Percentiles rank a stretch among this genome's conserved stretches.
These are phyloP conservation scores for Belonocnema kinseyi DNA, from an alignment of 1,140 invertebrate genomes.

Conservation along the genomic window DNA sequence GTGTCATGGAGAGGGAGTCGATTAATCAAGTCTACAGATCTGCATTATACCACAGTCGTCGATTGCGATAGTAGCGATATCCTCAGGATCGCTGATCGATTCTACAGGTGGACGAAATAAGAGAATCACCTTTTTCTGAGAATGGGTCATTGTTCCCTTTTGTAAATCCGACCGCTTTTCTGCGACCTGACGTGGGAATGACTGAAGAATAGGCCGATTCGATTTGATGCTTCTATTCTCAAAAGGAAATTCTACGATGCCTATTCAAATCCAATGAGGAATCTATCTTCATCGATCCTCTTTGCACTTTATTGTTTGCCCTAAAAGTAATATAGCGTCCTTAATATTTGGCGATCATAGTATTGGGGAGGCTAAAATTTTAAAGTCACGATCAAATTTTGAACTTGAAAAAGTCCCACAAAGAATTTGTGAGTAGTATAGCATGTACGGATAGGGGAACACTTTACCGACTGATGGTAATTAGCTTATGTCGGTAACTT, in stretches of 20 bases:
- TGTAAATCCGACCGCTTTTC: constrained; percentile 2
- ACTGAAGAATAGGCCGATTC: constrained; percentile 9
- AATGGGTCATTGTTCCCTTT: constrained; percentile 15
- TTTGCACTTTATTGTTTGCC: too few relatives aligned
- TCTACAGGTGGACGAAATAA: constrained; percentile 24
- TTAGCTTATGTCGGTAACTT: too few relatives aligned
- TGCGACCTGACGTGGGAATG: constrained; percentile 19
- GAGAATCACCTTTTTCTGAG: background rate
- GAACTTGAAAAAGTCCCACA: too few relatives aligned
- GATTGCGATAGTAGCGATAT: constrained; percentile 27
- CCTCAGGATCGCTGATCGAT: constrained; percentile 5
- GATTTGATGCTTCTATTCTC: constrained; percentile 10
- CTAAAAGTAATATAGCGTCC: too few relatives aligned
- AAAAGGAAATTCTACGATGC: background rate
- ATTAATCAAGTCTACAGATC: constrained; percentile 21
- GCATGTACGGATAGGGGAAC: too few relatives aligned
- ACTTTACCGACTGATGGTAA: too few relatives aligned
- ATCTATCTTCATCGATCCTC: too few relatives aligned
- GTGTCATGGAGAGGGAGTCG: constrained; percentile 5
- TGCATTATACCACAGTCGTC: constrained; percentile 20
- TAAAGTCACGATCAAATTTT: too few relatives aligned
- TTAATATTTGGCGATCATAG: too few relatives aligned
- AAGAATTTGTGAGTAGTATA: too few relatives aligned
- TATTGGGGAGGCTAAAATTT: too few relatives aligned
- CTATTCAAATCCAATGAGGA: too few relatives aligned